Evolutionary conservation across 2,113 vertebrate species (phyloP), one percentile per base, ranked within the genome.

Genomic region (Pomatorhinus ruficollis): DNA sequence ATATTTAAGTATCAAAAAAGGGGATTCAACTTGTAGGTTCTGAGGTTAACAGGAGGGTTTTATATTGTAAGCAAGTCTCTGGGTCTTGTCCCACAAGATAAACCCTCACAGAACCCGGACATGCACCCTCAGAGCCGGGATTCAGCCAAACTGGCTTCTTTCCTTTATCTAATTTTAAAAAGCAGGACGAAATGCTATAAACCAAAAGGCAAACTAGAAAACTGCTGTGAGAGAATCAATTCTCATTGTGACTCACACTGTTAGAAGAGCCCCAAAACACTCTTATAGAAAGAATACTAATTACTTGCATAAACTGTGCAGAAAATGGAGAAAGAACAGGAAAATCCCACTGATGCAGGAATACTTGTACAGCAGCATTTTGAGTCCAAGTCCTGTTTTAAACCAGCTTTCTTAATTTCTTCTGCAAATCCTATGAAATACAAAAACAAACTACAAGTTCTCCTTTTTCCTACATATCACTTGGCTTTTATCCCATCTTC

Each of bases 351-450:
- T 9, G 12, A 35, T 15, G 13, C 31, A 87, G 31, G 12, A 86
- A 54, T 4, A 50, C 8, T 28, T 25, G 10, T 8, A 52, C 13
- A 70, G 42, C 2, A 75, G 31, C 7, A 15, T 81, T 85, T 19
- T 11, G 9, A 74, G 15, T 45, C 59, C 0, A 0, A 59, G 27
- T 3, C 18, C 30, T 65, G 10, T 17, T 37, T 42, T 57, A 71
- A 76, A 20, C 5, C 21, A 3, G 10, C 5, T 33, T 40, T n/a
- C 27, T 63, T 19, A 25, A 60, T 19, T 64, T 85, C 71, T 61
- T 76, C 52, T 66, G 9, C 27, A 56, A 63, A 11, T n/a, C 23
- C 35, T 30, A 35, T 0, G 0, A 92, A 83, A 86, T 3, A 22
- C 56, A 86, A 40, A 83, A 50, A 19, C 8, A 12, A 74, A 42